These are phyloP conservation scores for Acanthosoma haemorrhoidale DNA, from an alignment of 2,888 invertebrate species.

Conservation along the genomic window DNA sequence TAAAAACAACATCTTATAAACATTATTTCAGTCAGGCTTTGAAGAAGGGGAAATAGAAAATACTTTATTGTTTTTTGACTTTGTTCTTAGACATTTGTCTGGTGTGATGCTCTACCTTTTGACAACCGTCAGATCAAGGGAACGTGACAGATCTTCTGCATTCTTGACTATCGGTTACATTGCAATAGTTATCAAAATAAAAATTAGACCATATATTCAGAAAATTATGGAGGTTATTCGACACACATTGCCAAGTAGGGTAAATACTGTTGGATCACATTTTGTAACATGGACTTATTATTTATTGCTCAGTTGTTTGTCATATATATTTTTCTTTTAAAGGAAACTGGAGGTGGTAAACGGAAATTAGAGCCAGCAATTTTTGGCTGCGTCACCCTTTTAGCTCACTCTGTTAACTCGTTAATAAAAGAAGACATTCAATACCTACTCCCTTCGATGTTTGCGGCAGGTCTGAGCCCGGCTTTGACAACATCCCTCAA, in stretches of 20 bases:
- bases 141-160: constrained; percentile 79
- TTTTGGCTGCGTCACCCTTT: constrained; percentile 80
- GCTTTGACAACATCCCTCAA: constrained; percentile 85
- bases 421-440: constrained; percentile 71
- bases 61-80: not conserved
- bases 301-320: not conserved
- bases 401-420: constrained; percentile 80
- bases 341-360: constrained; percentile 66
- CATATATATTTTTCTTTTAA: constrained; percentile 40
- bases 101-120: constrained; percentile 74
- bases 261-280: not conserved
- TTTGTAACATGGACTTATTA: not conserved
- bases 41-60: no score
- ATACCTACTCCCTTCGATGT: constrained; percentile 84
- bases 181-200: constrained; percentile 78
- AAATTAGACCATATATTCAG: constrained; percentile 72
- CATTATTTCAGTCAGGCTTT: no score
- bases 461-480: constrained; percentile 84
- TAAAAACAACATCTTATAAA: no score
- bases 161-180: constrained; percentile 87
- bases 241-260: constrained; percentile 1
- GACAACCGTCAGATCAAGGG: constrained; percentile 67
- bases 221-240: constrained; percentile 78
- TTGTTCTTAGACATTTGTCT: constrained; percentile 54
- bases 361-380: constrained; percentile 83